Conservation (phyloP, 2,888 invertebrate genomes). For the Leptinotarsa peninsularis region DNA sequence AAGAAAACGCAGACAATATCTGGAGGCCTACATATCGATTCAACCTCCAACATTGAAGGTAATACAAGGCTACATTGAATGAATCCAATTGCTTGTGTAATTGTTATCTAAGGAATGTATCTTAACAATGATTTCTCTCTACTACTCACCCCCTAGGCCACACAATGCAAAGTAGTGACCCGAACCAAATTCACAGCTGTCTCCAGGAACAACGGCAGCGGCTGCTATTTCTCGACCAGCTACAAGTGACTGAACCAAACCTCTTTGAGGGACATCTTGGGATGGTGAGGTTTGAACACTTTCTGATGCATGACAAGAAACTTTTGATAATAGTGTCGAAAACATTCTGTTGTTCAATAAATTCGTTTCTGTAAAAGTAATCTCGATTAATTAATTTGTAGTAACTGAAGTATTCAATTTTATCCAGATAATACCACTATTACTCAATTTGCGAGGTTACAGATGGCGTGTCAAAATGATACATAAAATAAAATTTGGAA, state of each 20-base stretch:
- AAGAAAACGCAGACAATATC: no score
- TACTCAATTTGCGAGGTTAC: constrained; percentile 2
- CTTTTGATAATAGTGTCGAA: constrained; percentile 55
- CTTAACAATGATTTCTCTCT: background rate
- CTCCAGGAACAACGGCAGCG: constrained; percentile 54
- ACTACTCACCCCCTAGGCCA: constrained; percentile 82
- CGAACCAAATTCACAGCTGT: constrained; percentile 88
- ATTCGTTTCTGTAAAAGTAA: constrained; percentile 35
- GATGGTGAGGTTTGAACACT: constrained; percentile 36
- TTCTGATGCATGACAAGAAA: constrained; percentile 53
- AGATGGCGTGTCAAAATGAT: constrained; percentile 6
- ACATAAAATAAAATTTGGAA: background rate
- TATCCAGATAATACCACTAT: background rate
- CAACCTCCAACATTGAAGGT: no score
- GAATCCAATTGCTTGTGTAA: no score
- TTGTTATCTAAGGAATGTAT: no score
- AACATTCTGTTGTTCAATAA: constrained; percentile 49
- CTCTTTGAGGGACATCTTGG: constrained; percentile 43
- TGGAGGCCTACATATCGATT: no score
- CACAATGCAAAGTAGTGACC: constrained; percentile 91
- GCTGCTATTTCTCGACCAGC: constrained; percentile 62
- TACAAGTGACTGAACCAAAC: constrained; percentile 61
- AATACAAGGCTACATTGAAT: no score
- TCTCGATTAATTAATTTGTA: background rate
- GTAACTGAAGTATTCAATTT: background rate